phyloP scores from a whole-genome alignment of 2,888 invertebrate genomes.

The Cenopis cana region DNA sequence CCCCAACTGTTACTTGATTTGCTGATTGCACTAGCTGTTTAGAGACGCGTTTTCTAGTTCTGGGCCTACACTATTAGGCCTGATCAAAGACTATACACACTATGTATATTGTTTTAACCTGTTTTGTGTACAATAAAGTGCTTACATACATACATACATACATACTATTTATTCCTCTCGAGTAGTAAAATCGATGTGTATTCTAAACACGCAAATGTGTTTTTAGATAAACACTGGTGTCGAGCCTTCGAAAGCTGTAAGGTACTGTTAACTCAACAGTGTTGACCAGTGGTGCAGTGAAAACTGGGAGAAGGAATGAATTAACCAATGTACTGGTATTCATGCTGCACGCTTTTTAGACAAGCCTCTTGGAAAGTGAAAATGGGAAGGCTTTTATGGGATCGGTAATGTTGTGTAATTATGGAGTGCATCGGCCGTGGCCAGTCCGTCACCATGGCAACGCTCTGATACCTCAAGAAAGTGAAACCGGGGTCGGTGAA shows the following conservation, averaged over 20 bases:
- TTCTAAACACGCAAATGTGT: neutral
- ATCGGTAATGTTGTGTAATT: slow-evolving; percentile 63
- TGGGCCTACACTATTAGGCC: too few species aligned
- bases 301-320: slow-evolving; percentile 4
- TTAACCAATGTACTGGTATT: slow-evolving; percentile 10
- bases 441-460: slow-evolving; percentile 63
- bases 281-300: too few species aligned
- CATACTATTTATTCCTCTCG: too few species aligned
- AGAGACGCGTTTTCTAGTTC: too few species aligned
- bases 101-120: too few species aligned
- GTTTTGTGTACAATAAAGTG: too few species aligned
- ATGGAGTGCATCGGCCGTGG: slow-evolving; percentile 61
- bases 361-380: slow-evolving; percentile 62
- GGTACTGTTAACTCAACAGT: slow-evolving; percentile 7
- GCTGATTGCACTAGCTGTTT: too few species aligned
- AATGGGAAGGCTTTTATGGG: slow-evolving; percentile 56
- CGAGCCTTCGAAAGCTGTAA: neutral
- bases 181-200: neutral
- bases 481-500: slow-evolving; percentile 68
- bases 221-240: neutral
- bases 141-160: too few species aligned
- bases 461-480: slow-evolving; percentile 71
- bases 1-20: too few species aligned
- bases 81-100: too few species aligned
- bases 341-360: slow-evolving; percentile 7